Evolutionary conservation across 2,888 invertebrate genomes (phyloP).

Genomic region (Orthosia gothica): DNA sequence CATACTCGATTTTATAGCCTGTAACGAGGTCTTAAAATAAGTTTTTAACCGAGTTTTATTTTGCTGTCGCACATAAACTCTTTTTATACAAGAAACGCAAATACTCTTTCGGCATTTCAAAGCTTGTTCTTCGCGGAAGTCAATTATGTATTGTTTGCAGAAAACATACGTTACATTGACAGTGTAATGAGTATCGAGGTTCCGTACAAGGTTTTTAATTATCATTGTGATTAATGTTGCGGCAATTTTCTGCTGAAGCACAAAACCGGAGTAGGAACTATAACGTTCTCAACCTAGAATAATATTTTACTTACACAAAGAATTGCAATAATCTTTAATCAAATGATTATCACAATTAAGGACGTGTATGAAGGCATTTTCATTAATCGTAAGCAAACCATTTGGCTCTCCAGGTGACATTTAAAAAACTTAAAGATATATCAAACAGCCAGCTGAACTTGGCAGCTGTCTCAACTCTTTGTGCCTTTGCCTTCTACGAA

Average conservation of each 20-base stretch:
- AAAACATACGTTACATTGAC: constrained; percentile 54
- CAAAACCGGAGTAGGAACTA: constrained; percentile 14
- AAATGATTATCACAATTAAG: constrained; percentile 1
- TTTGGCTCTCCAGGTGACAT: constrained; percentile 73
- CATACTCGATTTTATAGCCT: constrained; percentile 15
- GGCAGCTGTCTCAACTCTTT: constrained; percentile 87
- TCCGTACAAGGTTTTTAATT: constrained; percentile 54
- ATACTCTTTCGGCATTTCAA: constrained; percentile 47
- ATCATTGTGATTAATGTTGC: constrained; percentile 32
- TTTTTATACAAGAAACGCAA: constrained; percentile 25
- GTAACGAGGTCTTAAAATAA: background rate
- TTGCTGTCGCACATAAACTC: constrained; percentile 8
- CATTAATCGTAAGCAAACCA: constrained; percentile 18
- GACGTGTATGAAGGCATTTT: constrained; percentile 2
- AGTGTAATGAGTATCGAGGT: constrained; percentile 55
- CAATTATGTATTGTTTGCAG: constrained; percentile 55
- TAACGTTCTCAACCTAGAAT: no score
- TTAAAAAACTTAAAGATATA: constrained; percentile 70
- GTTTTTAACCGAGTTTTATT: constrained; percentile 18
- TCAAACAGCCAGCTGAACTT: constrained; percentile 82
- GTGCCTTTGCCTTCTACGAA: constrained; percentile 82
- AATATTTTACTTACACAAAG: background rate
- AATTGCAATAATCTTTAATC: background rate
- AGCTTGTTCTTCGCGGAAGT: constrained; percentile 54
- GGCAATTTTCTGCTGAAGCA: constrained; percentile 25